Evolutionary conservation across 2,113 vertebrate species (phyloP).

Genomic region (Rissa tridactyla): DNA sequence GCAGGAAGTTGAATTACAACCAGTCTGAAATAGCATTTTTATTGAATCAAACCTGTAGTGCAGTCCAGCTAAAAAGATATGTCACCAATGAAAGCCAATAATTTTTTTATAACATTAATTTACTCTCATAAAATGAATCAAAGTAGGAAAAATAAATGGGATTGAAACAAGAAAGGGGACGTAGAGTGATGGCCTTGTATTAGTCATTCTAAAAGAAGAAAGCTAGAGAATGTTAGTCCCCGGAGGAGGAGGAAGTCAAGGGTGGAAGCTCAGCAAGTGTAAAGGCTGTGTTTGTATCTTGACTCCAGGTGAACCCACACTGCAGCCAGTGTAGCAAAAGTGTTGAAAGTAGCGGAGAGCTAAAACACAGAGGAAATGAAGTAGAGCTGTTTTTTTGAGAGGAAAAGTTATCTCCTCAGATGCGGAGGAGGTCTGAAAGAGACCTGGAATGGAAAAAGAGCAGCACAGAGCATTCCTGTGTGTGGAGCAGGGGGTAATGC

Average conservation of each 20-base stretch:
- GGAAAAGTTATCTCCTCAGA: not conserved
- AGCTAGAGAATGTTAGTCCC: not conserved
- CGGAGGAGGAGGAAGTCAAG: not conserved
- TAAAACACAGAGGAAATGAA: not conserved
- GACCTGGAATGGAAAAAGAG: not conserved
- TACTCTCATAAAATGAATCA: not conserved
- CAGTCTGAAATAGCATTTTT: not conserved
- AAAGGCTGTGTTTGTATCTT: not conserved
- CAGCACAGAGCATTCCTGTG: not conserved
- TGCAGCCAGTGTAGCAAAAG: not conserved
- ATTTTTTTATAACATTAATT: not conserved
- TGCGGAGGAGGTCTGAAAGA: not conserved
- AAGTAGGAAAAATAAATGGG: not conserved
- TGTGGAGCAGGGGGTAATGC: not conserved
- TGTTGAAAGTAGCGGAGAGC: not conserved
- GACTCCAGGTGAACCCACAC: not conserved
- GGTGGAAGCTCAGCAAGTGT: not conserved
- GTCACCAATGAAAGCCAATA: not conserved
- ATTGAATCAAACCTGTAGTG: not conserved
- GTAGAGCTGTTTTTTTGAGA: not conserved
- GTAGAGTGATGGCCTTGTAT: not conserved
- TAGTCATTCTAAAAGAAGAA: not conserved
- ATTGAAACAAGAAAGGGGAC: not conserved
- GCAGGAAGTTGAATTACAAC: not conserved
- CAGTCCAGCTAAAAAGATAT: not conserved